phyloP scores from a whole-genome alignment of 2,113 vertebrate genomes.

The Haemorhous mexicanus region DNA sequence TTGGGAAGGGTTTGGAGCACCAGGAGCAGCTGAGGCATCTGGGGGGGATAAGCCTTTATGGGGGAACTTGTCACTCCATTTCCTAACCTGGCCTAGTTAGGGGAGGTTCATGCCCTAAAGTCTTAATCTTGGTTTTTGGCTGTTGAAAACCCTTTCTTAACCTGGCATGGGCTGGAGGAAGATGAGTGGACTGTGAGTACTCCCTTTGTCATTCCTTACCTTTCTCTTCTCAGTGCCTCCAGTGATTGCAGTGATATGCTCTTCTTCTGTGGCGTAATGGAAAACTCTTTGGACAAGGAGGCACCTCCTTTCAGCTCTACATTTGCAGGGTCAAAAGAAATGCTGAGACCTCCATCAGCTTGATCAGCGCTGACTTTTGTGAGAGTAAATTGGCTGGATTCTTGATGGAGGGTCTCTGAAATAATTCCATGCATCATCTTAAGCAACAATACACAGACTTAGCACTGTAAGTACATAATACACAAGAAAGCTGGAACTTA shows the following conservation, averaged over 20 bases:
- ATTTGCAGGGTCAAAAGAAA: neutral
- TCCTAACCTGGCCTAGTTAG: neutral
- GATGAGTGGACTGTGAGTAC: fast-evolving
- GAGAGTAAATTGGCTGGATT: neutral
- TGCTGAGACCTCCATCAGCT: neutral
- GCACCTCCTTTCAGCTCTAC: neutral
- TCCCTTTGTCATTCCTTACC: conserved; percentile 35
- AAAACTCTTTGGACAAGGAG: neutral
- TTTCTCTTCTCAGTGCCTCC: neutral
- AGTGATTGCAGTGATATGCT: fast-evolving
- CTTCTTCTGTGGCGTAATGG: neutral
- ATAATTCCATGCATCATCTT: fast-evolving
- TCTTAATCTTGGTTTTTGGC: neutral
- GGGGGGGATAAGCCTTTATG: fast-evolving
- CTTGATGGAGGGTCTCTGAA: neutral
- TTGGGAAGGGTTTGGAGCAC: neutral
- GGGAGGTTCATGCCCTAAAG: fast-evolving
- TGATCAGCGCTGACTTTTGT: fast-evolving
- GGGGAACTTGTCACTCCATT: neutral
- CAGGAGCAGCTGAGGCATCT: neutral
- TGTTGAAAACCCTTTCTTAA: neutral
- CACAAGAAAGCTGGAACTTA: neutral
- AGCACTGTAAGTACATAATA: neutral
- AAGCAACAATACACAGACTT: neutral
- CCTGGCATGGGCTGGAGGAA: fast-evolving